phyloP scores from a whole-genome alignment of 2,797 vertebrate genomes.

The Sebastes matsubarae region DNA sequence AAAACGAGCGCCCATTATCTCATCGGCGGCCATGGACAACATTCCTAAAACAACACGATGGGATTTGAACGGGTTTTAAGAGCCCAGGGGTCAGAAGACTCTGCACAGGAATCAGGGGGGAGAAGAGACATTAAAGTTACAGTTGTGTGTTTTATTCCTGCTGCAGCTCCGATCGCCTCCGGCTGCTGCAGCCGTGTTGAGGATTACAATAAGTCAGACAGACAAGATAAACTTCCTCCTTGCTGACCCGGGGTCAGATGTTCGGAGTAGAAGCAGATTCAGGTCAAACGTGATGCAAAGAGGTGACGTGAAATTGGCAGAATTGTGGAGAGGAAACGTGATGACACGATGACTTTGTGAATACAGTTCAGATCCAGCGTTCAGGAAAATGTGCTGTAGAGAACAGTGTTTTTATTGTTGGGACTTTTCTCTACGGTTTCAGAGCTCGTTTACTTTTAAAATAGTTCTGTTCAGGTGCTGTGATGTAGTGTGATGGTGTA shows the following conservation, averaged over 20 bases:
- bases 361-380: background rate
- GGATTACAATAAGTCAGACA: constrained; percentile 35
- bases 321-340: constrained; percentile 1
- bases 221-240: constrained; percentile 29
- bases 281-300: constrained; percentile 29
- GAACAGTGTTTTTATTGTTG: background rate
- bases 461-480: background rate
- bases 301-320: constrained; percentile 4
- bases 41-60: constrained; percentile 4
- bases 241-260: constrained; percentile 35
- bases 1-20: constrained; percentile 40
- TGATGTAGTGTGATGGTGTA: background rate
- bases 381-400: background rate
- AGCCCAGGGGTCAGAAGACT: constrained; percentile 30
- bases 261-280: constrained; percentile 10
- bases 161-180: background rate
- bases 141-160: constrained; percentile 2
- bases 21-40: constrained; percentile 12
- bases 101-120: background rate
- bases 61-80: constrained; percentile 25
- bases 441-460: background rate
- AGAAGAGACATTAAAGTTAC: constrained; percentile 19
- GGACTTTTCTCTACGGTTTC: background rate
- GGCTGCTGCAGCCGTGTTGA: constrained; percentile 22
- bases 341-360: background rate